These are phyloP conservation scores for Gobiocypris rarus DNA, from an alignment of 2,113 vertebrate species.

Conservation along the genomic window DNA sequence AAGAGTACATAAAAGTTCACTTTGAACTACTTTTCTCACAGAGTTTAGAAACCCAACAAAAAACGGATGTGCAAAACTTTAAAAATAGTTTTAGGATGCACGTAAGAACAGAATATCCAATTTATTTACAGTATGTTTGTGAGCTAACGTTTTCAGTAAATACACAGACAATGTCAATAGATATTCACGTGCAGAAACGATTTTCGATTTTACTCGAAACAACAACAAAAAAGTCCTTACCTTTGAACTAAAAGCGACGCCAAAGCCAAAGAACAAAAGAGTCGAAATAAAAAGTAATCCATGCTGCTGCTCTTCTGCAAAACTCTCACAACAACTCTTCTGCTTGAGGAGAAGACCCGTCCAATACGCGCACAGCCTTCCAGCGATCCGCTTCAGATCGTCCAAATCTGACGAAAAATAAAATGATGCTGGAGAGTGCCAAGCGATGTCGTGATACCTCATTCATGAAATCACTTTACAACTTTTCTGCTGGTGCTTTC, in stretches of 20 bases:
- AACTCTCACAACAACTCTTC: constrained; percentile 53
- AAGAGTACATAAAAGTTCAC: neutral
- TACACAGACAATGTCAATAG: too few species aligned
- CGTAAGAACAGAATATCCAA: neutral
- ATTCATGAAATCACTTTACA: constrained; percentile 64
- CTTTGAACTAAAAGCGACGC: constrained; percentile 71
- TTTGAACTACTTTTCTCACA: neutral
- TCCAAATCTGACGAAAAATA: constrained; percentile 28
- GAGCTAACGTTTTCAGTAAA: neutral
- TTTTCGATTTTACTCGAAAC: neutral
- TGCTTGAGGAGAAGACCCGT: constrained; percentile 41
- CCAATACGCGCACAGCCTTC: constrained; percentile 26
- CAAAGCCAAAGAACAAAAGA: constrained; percentile 67
- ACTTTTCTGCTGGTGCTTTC: constrained; percentile 37
- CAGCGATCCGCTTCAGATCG: constrained; percentile 44
- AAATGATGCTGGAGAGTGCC: constrained; percentile 34
- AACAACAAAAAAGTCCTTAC: constrained; percentile 66
- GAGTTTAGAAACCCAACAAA: neutral
- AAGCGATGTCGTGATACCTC: constrained; percentile 55
- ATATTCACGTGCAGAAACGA: neutral
- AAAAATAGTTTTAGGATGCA: constrained; percentile 21
- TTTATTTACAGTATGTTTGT: neutral
- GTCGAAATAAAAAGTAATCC: constrained; percentile 67
- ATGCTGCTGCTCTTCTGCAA: constrained; percentile 61
- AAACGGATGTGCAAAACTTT: neutral